Conservation (phyloP, 2,797 vertebrate species). For the Neoniphon sammara region DNA sequence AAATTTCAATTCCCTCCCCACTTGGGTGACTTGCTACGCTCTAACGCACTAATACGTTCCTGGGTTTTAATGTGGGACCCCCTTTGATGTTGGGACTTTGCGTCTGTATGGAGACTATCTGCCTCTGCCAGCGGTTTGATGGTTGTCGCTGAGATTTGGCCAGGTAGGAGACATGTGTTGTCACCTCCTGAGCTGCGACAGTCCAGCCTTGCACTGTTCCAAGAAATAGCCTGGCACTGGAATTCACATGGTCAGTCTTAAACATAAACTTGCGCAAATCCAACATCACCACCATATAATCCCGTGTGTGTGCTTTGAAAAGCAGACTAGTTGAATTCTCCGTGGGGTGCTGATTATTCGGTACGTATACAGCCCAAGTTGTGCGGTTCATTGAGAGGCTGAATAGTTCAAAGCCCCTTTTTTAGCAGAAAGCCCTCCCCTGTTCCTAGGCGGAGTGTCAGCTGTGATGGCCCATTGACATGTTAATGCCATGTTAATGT, state of each 20-base stretch:
- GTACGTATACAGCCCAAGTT: constrained; percentile 39
- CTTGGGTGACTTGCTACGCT: constrained; percentile 39
- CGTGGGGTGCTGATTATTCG: constrained; percentile 45
- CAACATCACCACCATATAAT: constrained; percentile 8
- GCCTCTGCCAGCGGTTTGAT: constrained; percentile 18
- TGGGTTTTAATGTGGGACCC: constrained; percentile 30
- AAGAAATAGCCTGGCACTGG: background rate
- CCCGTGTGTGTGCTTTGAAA: constrained; percentile 18
- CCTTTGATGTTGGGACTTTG: constrained; percentile 37
- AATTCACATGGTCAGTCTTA: constrained; percentile 12
- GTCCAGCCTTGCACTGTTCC: background rate
- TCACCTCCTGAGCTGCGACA: background rate
- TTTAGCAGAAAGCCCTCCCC: constrained; percentile 47
- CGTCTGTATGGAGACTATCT: constrained; percentile 23
- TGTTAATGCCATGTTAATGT: constrained; percentile 81
- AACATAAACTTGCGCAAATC: constrained; percentile 12
- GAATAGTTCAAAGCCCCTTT: constrained; percentile 73
- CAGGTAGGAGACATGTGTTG: constrained; percentile 3
- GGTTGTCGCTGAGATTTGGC: constrained; percentile 18
- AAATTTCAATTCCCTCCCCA: constrained; percentile 62
- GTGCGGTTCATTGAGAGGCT: constrained; percentile 54
- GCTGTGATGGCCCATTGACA: constrained; percentile 82
- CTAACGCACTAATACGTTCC: constrained; percentile 50
- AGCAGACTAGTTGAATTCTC: constrained; percentile 28
- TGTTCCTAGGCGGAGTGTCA: constrained; percentile 69